A percentile compares a stretch with the other conserved stretches of the same genome.
These are phyloP conservation scores for Mayetiola destructor DNA, from an alignment of 2,888 invertebrate species.

Conservation along the genomic window DNA sequence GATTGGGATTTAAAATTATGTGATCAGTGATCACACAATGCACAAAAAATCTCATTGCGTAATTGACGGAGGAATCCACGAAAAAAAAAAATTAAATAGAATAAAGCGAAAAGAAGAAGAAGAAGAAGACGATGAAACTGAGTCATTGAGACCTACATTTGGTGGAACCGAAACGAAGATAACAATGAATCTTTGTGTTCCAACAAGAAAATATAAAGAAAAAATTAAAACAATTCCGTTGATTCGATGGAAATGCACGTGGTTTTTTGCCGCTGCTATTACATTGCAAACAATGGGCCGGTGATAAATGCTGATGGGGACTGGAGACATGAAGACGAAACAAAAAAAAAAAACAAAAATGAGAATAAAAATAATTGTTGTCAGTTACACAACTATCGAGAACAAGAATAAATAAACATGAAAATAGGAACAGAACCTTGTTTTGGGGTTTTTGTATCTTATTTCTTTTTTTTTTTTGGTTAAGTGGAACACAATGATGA, in stretches of 20 bases:
- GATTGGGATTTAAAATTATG: too few species aligned
- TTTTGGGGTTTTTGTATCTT: neutral
- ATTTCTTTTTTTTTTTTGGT: too few species aligned
- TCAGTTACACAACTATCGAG: neutral
- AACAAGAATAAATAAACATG: neutral
- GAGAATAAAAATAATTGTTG: constrained; percentile 7
- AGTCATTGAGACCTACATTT: constrained; percentile 4
- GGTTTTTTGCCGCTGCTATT: too few species aligned
- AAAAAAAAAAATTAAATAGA: too few species aligned
- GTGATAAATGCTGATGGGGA: too few species aligned
- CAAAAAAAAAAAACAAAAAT: neutral
- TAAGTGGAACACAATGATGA: constrained; percentile 4
- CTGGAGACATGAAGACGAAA: neutral
- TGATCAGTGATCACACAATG: too few species aligned
- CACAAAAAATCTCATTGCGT: too few species aligned
- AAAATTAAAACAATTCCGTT: too few species aligned
- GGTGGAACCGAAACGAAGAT: neutral
- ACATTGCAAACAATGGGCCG: too few species aligned
- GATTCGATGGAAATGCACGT: neutral
- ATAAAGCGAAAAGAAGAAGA: too few species aligned
- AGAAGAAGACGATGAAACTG: too few species aligned
- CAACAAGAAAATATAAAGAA: neutral
- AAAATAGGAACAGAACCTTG: neutral
- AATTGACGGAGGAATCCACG: too few species aligned
- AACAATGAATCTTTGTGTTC: constrained; percentile 9